These are phyloP conservation scores for Talpa occidentalis DNA, from an alignment of 2,113 vertebrate genomes.

Conservation along the genomic window DNA sequence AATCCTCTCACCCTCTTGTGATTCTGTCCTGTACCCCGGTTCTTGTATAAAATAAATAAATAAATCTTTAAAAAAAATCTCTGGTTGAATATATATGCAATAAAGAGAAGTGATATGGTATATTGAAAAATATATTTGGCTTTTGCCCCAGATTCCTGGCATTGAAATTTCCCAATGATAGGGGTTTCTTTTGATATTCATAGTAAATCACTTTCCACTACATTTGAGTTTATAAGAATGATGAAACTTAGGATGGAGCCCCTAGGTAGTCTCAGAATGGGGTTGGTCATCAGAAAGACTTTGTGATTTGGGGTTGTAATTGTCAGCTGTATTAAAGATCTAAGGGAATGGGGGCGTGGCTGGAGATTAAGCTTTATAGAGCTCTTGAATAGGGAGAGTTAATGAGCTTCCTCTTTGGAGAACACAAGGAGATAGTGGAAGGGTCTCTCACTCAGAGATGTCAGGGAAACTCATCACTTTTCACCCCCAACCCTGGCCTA, in stretches of 20 bases:
- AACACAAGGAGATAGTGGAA: neutral
- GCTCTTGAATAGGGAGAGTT: neutral
- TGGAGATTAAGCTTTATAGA: neutral
- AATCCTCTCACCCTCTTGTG: no score
- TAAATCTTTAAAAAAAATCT: no score
- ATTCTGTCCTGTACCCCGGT: no score
- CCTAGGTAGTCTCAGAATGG: neutral
- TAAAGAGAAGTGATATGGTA: neutral
- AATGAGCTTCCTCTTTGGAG: neutral
- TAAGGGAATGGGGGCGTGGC: accelerated
- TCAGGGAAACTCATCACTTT: neutral
- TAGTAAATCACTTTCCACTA: neutral
- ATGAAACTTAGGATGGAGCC: neutral
- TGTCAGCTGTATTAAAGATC: neutral
- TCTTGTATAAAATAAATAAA: no score
- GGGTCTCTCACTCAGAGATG: neutral
- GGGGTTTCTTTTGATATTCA: neutral
- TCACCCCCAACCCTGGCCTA: neutral
- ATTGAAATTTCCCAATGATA: neutral
- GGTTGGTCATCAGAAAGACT: neutral
- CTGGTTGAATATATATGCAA: neutral
- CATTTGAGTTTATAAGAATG: neutral
- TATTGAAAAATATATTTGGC: neutral
- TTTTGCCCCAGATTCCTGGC: neutral
- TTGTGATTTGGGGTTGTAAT: neutral